Evolutionary conservation across 2,113 vertebrate genomes (phyloP).

Genomic region (Trochalopteron elliotii): DNA sequence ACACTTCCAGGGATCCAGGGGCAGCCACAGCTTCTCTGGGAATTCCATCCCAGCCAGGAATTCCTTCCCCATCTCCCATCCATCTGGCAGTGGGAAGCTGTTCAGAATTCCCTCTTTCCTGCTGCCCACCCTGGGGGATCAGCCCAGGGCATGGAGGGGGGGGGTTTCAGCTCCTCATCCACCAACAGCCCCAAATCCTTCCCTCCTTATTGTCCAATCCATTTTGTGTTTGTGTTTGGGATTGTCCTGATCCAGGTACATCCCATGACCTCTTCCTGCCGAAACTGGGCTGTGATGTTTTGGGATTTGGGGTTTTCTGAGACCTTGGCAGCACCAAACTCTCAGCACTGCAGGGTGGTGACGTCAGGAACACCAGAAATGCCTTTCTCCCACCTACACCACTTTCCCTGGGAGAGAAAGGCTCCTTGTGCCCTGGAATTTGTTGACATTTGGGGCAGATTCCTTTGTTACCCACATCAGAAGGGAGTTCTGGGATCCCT

Average conservation of each 20-base stretch:
- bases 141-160: not conserved
- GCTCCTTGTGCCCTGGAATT: not conserved
- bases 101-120: not conserved
- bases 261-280: fast-evolving
- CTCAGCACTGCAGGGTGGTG: not conserved
- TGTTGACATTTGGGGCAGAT: not conserved
- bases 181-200: not conserved
- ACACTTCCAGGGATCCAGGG: not conserved
- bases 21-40: not conserved
- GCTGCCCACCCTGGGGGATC: not conserved
- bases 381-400: not conserved
- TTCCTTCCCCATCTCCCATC: not conserved
- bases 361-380: not conserved
- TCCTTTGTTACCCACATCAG: not conserved
- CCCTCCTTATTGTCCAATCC: not conserved
- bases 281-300: fast-evolving
- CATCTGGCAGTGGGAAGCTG: not conserved
- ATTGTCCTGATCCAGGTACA: not conserved
- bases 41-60: not conserved
- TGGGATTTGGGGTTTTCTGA: not conserved
- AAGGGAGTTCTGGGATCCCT: not conserved
- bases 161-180: not conserved
- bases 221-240: not conserved
- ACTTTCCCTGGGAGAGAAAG: not conserved
- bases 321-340: not conserved